A percentile compares a stretch with the other conserved stretches of the same genome.
Conservation (phyloP, 2,113 vertebrate genomes). For the Phasianus colchicus region DNA sequence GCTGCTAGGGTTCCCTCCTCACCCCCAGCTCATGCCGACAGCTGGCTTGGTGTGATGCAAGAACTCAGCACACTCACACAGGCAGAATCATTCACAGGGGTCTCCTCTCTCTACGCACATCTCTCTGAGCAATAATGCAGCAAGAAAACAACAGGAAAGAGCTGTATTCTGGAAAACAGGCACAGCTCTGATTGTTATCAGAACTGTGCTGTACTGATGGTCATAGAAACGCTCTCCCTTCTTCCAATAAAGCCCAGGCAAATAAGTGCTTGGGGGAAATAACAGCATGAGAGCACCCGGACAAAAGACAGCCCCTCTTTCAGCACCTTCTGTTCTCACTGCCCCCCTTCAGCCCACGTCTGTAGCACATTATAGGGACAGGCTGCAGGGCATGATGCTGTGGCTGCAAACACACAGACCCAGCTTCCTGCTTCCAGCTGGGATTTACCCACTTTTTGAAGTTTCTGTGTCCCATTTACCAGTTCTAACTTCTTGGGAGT, state of each 20-base stretch:
- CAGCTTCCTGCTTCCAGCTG: background rate
- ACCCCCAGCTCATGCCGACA: too few species aligned
- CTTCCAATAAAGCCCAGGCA: background rate
- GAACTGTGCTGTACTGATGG: background rate
- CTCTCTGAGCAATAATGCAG: rapidly evolving
- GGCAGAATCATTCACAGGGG: background rate
- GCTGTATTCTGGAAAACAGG: background rate
- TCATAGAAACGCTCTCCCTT: background rate
- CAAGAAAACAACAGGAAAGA: background rate
- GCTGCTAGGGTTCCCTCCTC: too few species aligned
- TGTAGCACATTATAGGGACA: background rate
- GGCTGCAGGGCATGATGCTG: background rate
- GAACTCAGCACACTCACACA: background rate
- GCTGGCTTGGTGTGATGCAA: too few species aligned
- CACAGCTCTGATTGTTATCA: background rate
- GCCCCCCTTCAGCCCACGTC: background rate
- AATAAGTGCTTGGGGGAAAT: background rate
- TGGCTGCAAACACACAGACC: background rate
- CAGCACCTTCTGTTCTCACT: background rate
- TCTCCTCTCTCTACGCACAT: background rate
- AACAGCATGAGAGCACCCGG: background rate
- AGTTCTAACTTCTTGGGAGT: background rate
- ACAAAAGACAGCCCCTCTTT: background rate
- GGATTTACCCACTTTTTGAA: background rate
- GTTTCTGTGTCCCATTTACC: background rate